Conservation (phyloP, 2,888 invertebrate species). For the Fragum sueziense region DNA sequence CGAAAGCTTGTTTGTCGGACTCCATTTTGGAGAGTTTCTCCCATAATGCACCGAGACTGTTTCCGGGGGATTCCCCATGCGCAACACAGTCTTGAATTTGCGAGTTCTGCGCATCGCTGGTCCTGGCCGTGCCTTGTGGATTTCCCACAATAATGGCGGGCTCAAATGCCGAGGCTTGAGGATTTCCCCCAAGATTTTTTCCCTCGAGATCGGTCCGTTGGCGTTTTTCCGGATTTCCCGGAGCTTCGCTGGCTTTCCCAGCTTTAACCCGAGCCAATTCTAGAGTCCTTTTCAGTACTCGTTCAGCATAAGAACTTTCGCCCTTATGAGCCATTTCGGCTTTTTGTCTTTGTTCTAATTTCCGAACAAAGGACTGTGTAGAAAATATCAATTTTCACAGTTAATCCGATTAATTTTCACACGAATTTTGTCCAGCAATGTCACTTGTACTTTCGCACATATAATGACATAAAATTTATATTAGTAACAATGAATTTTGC, state of each 20-base stretch:
- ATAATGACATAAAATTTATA: too few species aligned
- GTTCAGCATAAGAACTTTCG: too few species aligned
- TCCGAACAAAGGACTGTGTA: too few species aligned
- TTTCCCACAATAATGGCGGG: slow-evolving; percentile 1
- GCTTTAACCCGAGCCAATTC: too few species aligned
- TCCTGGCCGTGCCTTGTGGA: not conserved
- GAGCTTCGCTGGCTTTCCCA: not conserved
- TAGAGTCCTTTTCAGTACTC: too few species aligned
- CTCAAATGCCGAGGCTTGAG: not conserved
- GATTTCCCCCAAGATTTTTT: not conserved
- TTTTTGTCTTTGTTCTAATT: too few species aligned
- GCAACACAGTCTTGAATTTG: not conserved
- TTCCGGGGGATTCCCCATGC: slow-evolving; percentile 8
- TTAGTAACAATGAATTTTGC: too few species aligned
- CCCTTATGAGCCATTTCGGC: too few species aligned
- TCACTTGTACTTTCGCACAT: too few species aligned
- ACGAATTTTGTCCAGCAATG: too few species aligned
- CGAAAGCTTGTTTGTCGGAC: not conserved
- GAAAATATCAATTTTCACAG: too few species aligned
- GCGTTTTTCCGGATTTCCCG: not conserved
- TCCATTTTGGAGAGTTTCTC: slow-evolving; percentile 16
- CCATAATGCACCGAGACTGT: not conserved
- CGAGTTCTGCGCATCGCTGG: not conserved
- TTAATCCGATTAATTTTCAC: too few species aligned
- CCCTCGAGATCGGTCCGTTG: not conserved